These are phyloP conservation scores for Pseudomugil gertrudae DNA, from an alignment of 2,797 vertebrate genomes.

Conservation along the genomic window DNA sequence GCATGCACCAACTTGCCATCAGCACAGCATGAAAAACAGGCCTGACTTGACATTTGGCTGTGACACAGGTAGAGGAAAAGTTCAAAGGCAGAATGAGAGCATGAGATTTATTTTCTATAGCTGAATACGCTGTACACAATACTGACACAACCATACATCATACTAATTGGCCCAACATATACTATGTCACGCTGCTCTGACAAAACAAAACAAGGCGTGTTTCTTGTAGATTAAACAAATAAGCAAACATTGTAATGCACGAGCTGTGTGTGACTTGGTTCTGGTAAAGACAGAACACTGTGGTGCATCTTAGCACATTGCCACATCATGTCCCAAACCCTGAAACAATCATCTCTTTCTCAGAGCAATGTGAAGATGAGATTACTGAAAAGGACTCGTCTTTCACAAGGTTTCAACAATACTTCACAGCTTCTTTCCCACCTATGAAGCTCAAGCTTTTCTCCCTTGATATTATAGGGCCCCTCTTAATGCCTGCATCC, in stretches of 20 bases:
- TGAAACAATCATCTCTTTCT: slow-evolving; percentile 16
- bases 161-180: slow-evolving; percentile 64
- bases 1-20: slow-evolving; percentile 13
- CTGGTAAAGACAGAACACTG: slow-evolving; percentile 24
- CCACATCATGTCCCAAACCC: slow-evolving; percentile 32
- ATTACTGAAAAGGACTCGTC: slow-evolving; percentile 18
- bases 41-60: slow-evolving; percentile 38
- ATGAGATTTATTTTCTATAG: slow-evolving; percentile 51
- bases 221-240: slow-evolving; percentile 37
- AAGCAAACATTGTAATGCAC: slow-evolving; percentile 31
- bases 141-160: slow-evolving; percentile 62
- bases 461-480: slow-evolving; percentile 17
- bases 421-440: slow-evolving; percentile 13
- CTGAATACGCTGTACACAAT: slow-evolving; percentile 55
- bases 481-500: slow-evolving; percentile 28
- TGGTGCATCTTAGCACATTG: slow-evolving; percentile 26
- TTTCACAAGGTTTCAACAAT: slow-evolving; percentile 21
- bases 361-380: slow-evolving; percentile 20
- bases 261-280: slow-evolving; percentile 21
- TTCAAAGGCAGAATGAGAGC: slow-evolving; percentile 28
- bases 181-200: slow-evolving; percentile 25
- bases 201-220: slow-evolving; percentile 35
- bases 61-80: slow-evolving; percentile 40
- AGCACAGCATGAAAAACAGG: slow-evolving; percentile 21
- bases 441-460: slow-evolving; percentile 18